A percentile compares a stretch with the other conserved stretches of the same genome.
Evolutionary conservation across 2,888 invertebrate species (phyloP).

Genomic region (Scrobipalpa atriplicella): DNA sequence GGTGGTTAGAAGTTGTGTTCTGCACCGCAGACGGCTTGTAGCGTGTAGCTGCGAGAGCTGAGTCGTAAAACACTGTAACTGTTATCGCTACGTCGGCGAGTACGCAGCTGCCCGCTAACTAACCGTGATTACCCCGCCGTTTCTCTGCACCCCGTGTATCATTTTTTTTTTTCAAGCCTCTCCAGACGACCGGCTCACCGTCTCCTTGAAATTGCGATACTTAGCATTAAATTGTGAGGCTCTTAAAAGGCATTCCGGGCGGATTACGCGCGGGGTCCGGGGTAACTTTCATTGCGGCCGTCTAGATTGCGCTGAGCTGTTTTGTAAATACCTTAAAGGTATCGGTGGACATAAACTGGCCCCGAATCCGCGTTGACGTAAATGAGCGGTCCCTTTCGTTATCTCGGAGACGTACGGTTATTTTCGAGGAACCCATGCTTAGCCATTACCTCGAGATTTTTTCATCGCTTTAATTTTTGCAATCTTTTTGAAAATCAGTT

Average conservation of each 20-base stretch:
- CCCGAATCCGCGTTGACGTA: slow-evolving; percentile 72
- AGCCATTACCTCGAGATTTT: slow-evolving; percentile 58
- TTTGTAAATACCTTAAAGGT: slow-evolving; percentile 80
- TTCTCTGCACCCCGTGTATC: slow-evolving; percentile 58
- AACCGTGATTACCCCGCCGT: slow-evolving; percentile 65
- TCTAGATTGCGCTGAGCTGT: slow-evolving; percentile 71
- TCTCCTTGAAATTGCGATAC: slow-evolving; percentile 76
- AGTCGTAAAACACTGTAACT: slow-evolving; percentile 65
- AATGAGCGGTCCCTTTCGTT: slow-evolving; percentile 76
- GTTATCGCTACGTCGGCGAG: slow-evolving; percentile 49
- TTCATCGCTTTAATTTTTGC: slow-evolving; percentile 53
- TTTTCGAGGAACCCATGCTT: slow-evolving; percentile 60
- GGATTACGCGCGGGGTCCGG: slow-evolving; percentile 66
- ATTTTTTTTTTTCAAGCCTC: slow-evolving; percentile 77
- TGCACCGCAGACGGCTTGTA: slow-evolving; percentile 31
- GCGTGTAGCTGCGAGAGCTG: slow-evolving; percentile 42
- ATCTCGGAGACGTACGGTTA: slow-evolving; percentile 72
- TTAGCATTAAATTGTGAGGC: slow-evolving; percentile 79
- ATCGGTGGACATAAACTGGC: slow-evolving; percentile 73
- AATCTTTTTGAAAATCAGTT: slow-evolving; percentile 60
- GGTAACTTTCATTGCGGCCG: slow-evolving; percentile 59
- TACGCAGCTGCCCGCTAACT: slow-evolving; percentile 72
- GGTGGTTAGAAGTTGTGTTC: not conserved
- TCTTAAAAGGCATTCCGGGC: slow-evolving; percentile 70
- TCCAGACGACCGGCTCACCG: slow-evolving; percentile 60